Evolutionary conservation across 1,140 invertebrate genomes (phyloP).

Genomic region (Drosophila biarmipes): DNA sequence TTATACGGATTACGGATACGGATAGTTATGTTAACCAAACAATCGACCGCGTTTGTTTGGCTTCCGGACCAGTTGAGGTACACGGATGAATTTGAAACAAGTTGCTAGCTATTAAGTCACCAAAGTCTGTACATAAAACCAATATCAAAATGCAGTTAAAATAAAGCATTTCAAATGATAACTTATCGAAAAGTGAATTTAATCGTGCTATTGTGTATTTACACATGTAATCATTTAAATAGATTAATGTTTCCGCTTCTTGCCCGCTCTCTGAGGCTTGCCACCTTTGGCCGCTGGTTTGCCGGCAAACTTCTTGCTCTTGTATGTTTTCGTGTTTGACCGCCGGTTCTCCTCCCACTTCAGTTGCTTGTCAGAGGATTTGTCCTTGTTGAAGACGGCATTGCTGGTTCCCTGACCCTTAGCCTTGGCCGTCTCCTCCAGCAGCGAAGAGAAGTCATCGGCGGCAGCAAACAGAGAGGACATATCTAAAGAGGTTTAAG

Average conservation of each 20-base stretch:
- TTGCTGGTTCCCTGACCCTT: conserved; percentile 88
- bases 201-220: conserved; percentile 28
- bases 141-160: conserved; percentile 54
- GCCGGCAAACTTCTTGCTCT: conserved; percentile 51
- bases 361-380: conserved; percentile 88
- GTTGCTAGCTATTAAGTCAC: conserved; percentile 66
- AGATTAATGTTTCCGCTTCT: conserved; percentile 66
- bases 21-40: conserved; percentile 14
- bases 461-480: conserved; percentile 89
- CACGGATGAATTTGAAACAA: conserved; percentile 19
- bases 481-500: conserved; percentile 70
- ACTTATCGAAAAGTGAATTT: conserved; percentile 13
- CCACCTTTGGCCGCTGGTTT: conserved; percentile 19
- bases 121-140: conserved; percentile 72
- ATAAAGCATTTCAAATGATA: conserved; percentile 67
- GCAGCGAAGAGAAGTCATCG: conserved; percentile 89
- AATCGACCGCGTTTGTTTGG: conserved; percentile 26
- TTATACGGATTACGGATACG: conserved; percentile 17
- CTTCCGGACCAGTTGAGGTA: conserved; percentile 6
- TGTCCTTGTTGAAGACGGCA: conserved; percentile 88
- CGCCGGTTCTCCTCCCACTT: conserved; percentile 88
- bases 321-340: conserved; percentile 74
- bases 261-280: conserved; percentile 44
- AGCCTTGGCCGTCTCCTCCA: conserved; percentile 88
- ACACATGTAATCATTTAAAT: conserved; percentile 14